phyloP scores from a whole-genome alignment of 1,140 invertebrate genomes.

The Trypoxylus dichotomus region DNA sequence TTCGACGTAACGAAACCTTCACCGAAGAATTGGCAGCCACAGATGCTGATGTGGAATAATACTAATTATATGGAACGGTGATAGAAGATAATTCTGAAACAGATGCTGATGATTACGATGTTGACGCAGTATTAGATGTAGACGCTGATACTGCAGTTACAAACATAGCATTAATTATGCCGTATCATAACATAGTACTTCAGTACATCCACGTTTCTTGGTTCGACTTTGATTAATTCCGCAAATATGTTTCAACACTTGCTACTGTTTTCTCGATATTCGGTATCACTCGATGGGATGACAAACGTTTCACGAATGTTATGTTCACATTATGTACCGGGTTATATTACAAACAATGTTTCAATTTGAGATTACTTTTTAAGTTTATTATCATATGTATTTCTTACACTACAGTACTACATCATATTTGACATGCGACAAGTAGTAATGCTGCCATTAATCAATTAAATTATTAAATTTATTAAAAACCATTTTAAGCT shows the following conservation, averaged over 20 bases:
- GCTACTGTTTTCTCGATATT: not conserved
- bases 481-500: no score
- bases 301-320: no score
- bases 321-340: no score
- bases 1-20: not conserved
- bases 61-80: not conserved
- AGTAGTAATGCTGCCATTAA: no score
- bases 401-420: no score
- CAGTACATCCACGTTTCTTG: not conserved
- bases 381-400: no score
- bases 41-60: not conserved
- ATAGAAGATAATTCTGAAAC: not conserved
- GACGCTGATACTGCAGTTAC: not conserved
- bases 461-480: no score
- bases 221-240: not conserved
- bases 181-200: not conserved
- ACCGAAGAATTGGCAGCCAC: not conserved
- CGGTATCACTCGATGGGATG: not conserved
- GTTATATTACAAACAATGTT: no score
- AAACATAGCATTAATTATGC: not conserved
- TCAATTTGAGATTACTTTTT: no score
- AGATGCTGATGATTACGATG: not conserved
- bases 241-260: not conserved
- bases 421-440: no score
- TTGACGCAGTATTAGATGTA: not conserved